Evolutionary conservation across 2,797 vertebrate genomes (phyloP).

Genomic region (Melanotaenia boesemani): DNA sequence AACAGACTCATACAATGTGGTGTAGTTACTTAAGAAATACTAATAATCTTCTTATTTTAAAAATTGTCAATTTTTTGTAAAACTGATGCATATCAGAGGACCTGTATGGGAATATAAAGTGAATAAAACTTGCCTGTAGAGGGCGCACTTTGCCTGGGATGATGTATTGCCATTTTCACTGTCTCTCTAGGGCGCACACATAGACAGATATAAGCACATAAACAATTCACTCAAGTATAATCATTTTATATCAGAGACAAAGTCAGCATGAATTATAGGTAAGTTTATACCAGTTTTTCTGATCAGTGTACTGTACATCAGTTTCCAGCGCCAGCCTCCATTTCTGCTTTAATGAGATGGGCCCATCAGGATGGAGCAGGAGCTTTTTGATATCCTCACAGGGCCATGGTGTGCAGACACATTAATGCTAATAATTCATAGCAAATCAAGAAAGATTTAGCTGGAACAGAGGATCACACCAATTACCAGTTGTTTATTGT

Average conservation of each 20-base stretch:
- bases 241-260: constrained; percentile 51
- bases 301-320: constrained; percentile 56
- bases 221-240: constrained; percentile 44
- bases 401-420: constrained; percentile 58
- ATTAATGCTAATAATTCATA: constrained; percentile 71
- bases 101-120: neutral
- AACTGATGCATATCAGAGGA: neutral
- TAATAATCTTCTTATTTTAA: constrained; percentile 1
- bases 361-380: constrained; percentile 63
- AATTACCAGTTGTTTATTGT: constrained; percentile 80
- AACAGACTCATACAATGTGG: constrained; percentile 23
- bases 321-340: constrained; percentile 47
- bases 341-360: constrained; percentile 73
- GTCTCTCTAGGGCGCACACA: constrained; percentile 7
- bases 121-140: constrained; percentile 68
- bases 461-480: constrained; percentile 76
- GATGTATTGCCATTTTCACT: constrained; percentile 36
- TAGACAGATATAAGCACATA: constrained; percentile 29
- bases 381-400: constrained; percentile 73
- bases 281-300: constrained; percentile 63
- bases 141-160: constrained; percentile 78
- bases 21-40: constrained; percentile 22
- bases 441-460: constrained; percentile 75
- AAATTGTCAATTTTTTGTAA: constrained; percentile 26
- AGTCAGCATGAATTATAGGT: constrained; percentile 60